Conservation (phyloP, 2,113 vertebrate genomes). For the Trogon melanurus region DNA sequence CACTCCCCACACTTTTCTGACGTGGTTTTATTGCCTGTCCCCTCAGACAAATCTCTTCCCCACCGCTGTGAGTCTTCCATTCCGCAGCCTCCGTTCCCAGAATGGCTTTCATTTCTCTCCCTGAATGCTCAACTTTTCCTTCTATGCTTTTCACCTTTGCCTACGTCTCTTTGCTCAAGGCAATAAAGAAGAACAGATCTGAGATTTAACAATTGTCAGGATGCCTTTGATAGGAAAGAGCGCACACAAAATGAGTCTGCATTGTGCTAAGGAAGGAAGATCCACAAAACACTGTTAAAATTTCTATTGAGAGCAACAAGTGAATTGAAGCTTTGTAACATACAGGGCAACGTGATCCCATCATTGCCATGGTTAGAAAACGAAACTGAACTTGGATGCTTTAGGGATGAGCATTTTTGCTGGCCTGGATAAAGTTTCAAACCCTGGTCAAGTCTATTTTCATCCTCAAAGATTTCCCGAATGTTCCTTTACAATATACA, state of each 20-base stretch:
- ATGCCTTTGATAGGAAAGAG: neutral
- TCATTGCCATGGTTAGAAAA: neutral
- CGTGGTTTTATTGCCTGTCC: conserved; percentile 1
- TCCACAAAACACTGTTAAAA: neutral
- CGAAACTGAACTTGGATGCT: neutral
- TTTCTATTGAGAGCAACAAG: conserved; percentile 1
- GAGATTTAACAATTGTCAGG: conserved; percentile 34
- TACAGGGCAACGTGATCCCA: neutral
- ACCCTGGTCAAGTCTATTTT: neutral
- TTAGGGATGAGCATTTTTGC: neutral
- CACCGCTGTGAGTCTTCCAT: neutral
- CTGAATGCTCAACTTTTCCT: conserved; percentile 24
- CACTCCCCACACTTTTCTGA: neutral
- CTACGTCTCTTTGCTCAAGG: neutral
- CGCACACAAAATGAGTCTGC: neutral
- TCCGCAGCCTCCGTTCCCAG: neutral
- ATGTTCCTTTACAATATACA: neutral
- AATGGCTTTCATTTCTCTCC: conserved; percentile 46
- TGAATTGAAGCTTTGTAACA: conserved; percentile 20
- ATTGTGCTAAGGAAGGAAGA: conserved; percentile 7
- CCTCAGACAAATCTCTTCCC: conserved; percentile 41
- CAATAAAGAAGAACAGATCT: conserved; percentile 21
- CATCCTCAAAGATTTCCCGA: neutral
- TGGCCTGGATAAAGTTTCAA: neutral
- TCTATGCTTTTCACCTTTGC: conserved; percentile 43